Base-by-base conservation (phyloP, 2,888 invertebrate genomes). In the Arctia plantaginis region DNA sequence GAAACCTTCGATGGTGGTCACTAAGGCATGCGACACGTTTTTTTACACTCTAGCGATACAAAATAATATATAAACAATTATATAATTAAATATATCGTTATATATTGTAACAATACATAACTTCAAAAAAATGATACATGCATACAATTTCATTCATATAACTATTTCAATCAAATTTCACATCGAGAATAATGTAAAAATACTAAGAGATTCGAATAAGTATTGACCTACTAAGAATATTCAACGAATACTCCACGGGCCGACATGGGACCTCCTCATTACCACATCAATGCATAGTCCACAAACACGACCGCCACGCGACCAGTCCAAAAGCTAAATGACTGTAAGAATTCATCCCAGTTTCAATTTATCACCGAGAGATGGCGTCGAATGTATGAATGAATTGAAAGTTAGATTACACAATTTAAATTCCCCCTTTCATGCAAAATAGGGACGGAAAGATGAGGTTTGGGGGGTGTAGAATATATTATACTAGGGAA, bases 351-450 rank as follows among this genome's bases (percentile, higher is more conserved):
- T 91, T 89, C 89, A 92, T 92, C 90, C 88, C 89, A 93, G 93
- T 95, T 95, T 94, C 94, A 95, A 95, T 95, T 95, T 94, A 95
- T 94, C 93, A 93, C 93, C 92, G 85, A 92, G 92, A 95, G 95
- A 95, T 95, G 95, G 94, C 95, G 94, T 85, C 93, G 94, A 94
- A 93, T 95, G 95, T 95, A 95, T 95, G 95, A 95, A 95, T 95
- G 95, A 95, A 95, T 95, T 95, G 94, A 95, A 95, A 95, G 95
- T 95, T 95, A 95, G 95, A 95, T 95, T 95, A 95, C 94, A 95
- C 94, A 95, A 95, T 95, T 95, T 95, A 95, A 95, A 95, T 95
- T 95, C 94, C 93, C 94, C 94, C 94, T 93, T 62, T 94, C 93
- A 95, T 95, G 95, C 95, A 95, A 95, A 95, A 95, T 93, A 95